Base-by-base conservation (phyloP, 2,888 invertebrate genomes). In the Orthonychiurus folsomi region DNA sequence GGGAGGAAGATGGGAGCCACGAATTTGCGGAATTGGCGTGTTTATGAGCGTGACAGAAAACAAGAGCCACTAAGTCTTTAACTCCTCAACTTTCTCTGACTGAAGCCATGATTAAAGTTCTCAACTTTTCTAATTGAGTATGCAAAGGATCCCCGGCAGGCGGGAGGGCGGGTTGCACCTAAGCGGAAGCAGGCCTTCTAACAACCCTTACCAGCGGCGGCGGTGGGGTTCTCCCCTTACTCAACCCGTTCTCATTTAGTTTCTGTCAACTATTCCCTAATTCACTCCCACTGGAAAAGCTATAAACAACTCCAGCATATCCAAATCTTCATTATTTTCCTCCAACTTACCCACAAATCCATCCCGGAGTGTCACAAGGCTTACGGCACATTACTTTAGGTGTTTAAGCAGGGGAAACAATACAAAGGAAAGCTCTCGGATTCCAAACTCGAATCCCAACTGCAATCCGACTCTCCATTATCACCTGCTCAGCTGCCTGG, bases 41-140 rank as follows among this genome's bases (percentile, higher is more conserved):
- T 59, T 59, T 59, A 53, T 53, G 59, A 59, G 59, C 25, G 50
- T 59, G 59, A 59, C 59, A 59, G 56, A 59, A 53, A 59, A 59
- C 25, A 59, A 59, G 25, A 59, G 59, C 24, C 59, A 59, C 27
- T 59, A 59, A 59, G 52, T 50, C 52, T 59, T 59, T 53, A 25
- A 59, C 26, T 52, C 26, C 26, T 24, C 52, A 25, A 12, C 47
- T 28, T 57, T 23, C 57, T 28, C 37, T 57, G 20, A 52, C 53
- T 59, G 52, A 9, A n/a, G n/a, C 26, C 59, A 56, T 56, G 56
- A 56, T 56, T 56, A 56, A 56, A 56, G 23, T 56, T 27, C 28
- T 27, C 27, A 56, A 56, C 56, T 56, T 56, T 56, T 56, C 56
- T 27, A 56, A 56, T 56, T 56, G 56, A 56, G 56, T 25, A 56